Evolutionary conservation across 2,888 invertebrate genomes (phyloP).

Genomic region (Petrolisthes cinctipes): DNA sequence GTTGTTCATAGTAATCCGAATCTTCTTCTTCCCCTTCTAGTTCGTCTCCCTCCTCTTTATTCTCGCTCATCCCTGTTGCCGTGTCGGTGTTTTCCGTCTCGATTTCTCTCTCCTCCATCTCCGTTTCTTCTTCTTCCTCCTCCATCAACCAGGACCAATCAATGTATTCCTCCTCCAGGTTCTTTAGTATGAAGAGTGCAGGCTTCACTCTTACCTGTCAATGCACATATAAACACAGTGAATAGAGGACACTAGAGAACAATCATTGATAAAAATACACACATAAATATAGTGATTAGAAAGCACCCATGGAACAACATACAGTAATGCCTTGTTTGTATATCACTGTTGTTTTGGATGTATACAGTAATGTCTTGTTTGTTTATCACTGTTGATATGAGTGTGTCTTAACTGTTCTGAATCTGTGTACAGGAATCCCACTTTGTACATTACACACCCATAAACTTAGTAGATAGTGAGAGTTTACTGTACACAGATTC

Average conservation of each 20-base stretch:
- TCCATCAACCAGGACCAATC: slow-evolving; percentile 37
- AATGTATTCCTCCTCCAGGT: slow-evolving; percentile 67
- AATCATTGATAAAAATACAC: slow-evolving; percentile 74
- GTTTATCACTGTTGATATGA: too few species aligned
- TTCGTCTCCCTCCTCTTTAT: not conserved
- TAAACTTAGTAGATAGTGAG: too few species aligned
- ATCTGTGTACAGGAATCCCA: too few species aligned
- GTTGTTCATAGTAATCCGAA: not conserved
- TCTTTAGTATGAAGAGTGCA: slow-evolving; percentile 82
- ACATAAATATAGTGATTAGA: not conserved
- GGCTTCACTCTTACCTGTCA: slow-evolving; percentile 76
- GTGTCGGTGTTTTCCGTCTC: not conserved
- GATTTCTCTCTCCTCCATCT: not conserved
- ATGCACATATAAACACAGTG: not conserved
- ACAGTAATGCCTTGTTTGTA: too few species aligned
- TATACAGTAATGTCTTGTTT: too few species aligned
- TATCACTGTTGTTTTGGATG: too few species aligned
- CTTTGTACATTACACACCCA: too few species aligned
- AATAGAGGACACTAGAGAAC: not conserved
- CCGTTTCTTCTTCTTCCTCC: not conserved
- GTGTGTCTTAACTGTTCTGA: too few species aligned
- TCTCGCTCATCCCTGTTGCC: not conserved
- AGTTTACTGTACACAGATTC: too few species aligned
- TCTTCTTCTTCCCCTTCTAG: not conserved
- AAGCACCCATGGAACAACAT: not conserved